Percentiles rank a stretch among this genome's conserved stretches.
Evolutionary conservation across 2,113 vertebrate species (phyloP).

Genomic region (Triplophysa rosa): DNA sequence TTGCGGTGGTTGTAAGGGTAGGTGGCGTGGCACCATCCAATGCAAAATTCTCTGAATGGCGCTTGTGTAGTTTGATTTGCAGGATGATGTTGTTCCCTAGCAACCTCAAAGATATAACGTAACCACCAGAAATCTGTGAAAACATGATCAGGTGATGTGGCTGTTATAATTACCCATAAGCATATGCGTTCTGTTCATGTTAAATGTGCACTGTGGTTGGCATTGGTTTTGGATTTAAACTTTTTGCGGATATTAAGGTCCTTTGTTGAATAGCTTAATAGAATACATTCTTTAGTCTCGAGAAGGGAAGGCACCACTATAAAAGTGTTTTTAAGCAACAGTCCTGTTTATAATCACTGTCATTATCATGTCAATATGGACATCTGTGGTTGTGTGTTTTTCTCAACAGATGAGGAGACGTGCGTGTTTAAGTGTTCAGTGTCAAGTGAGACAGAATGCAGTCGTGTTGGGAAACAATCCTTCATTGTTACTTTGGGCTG

Average conservation of each 20-base stretch:
- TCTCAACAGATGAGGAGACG: conserved; percentile 80
- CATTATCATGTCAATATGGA: neutral
- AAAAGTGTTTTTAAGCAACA: no score
- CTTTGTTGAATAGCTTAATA: no score
- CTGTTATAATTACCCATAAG: no score
- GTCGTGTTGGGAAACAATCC: conserved; percentile 94
- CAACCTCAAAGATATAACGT: neutral
- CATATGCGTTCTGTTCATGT: no score
- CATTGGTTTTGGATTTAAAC: neutral
- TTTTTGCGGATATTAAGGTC: neutral
- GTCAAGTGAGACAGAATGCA: conserved; percentile 89
- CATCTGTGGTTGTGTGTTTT: neutral
- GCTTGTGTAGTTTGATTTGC: neutral
- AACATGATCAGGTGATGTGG: no score
- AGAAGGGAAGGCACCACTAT: no score
- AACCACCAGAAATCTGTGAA: no score
- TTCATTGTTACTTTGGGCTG: conserved; percentile 94
- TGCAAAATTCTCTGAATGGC: neutral
- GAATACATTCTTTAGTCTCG: no score
- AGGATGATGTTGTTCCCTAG: neutral
- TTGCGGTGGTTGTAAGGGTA: neutral
- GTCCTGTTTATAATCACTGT: no score
- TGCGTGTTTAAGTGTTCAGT: conserved; percentile 92
- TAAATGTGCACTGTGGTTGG: neutral
- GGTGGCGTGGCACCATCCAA: neutral